Base-by-base conservation (phyloP, 2,113 vertebrate genomes). In the Ailurus styani region DNA sequence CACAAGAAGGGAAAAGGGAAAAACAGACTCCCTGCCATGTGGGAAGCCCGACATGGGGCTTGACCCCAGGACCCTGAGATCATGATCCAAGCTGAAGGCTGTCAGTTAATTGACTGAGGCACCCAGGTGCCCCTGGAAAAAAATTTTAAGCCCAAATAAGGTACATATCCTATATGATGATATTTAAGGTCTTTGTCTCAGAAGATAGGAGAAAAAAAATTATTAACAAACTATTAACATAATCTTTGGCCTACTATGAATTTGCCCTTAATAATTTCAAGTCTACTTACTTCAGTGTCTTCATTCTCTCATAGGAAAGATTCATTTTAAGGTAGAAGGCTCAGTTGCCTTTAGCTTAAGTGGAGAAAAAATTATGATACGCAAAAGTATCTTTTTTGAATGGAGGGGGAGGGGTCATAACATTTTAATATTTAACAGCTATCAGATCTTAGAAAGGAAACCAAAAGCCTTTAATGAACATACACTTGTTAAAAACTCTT, bases 361-460 rank as follows among this genome's bases (percentile, higher is more conserved):
- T 42, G 14, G 52, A 91, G 34, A 95, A 0, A 94, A 15, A 95
- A 90, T 90, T 94, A 95, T 50, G 47, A 90, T 13, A 91, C 15
- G 45, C 27, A 95, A 97, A 97, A 97, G 25, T 77, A 55, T 64
- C 13, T 66, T 66, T 94, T 89, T 54, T 87, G 11, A 77, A 34
- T 68, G 40, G 72, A 96, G 92, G 21, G 40, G 55, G 93, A 94
- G 17, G 70, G 66, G n/a, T 87, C 37, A 95, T 12, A 68, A 78
- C 75, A 90, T 92, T 95, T 96, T 96, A 96, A 52, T 40, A 77
- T 21, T 37, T 68, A 96, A 90, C 7, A 86, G 47, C 55, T 89
- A 82, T 45, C 9, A 95, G 52, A 89, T 83, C 60, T 88, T 87
- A 96, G 21, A 96, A 90, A 37, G 21, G 93, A 97, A 92, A 27